Conservation (phyloP, 2,113 vertebrate genomes). For the Grus americana region DNA sequence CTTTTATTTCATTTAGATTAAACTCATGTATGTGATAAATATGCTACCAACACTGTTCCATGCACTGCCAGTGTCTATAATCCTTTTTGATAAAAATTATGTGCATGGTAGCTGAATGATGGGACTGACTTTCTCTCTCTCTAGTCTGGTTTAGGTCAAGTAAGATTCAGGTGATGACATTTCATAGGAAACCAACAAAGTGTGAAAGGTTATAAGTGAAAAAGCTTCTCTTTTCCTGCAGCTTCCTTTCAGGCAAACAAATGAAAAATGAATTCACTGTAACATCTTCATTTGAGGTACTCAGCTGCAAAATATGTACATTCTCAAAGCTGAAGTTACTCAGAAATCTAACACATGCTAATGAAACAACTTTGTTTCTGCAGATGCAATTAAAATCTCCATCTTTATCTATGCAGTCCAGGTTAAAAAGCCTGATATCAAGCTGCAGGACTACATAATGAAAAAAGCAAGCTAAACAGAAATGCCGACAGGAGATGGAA, state of each 20-base stretch:
- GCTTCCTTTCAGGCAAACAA: slow-evolving; percentile 33
- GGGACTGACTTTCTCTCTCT: not conserved
- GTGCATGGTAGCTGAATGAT: not conserved
- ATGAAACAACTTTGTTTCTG: slow-evolving; percentile 23
- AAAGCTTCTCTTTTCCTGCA: not conserved
- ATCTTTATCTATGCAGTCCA: slow-evolving; percentile 31
- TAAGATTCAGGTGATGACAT: slow-evolving; percentile 18
- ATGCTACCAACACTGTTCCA: not conserved
- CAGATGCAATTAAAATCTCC: slow-evolving; percentile 29
- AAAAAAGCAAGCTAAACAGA: slow-evolving; percentile 30
- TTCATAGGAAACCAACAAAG: slow-evolving; percentile 50
- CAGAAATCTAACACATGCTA: slow-evolving; percentile 52
- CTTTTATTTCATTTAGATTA: slow-evolving; percentile 13
- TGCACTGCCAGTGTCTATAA: not conserved
- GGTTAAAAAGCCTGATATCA: slow-evolving; percentile 33
- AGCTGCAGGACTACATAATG: slow-evolving; percentile 1
- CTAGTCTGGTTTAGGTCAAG: slow-evolving; percentile 15
- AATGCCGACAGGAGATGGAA: slow-evolving; percentile 8
- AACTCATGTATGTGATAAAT: slow-evolving; percentile 13
- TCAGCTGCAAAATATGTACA: slow-evolving; percentile 44
- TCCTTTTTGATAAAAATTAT: not conserved
- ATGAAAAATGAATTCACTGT: slow-evolving; percentile 53
- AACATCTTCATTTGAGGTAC: slow-evolving; percentile 51
- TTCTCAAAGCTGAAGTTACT: slow-evolving; percentile 45
- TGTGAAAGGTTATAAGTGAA: slow-evolving; percentile 48